A percentile compares a stretch with the other conserved stretches of the same genome.
Conservation (phyloP, 2,888 invertebrate genomes). For the Lathronympha strigana region DNA sequence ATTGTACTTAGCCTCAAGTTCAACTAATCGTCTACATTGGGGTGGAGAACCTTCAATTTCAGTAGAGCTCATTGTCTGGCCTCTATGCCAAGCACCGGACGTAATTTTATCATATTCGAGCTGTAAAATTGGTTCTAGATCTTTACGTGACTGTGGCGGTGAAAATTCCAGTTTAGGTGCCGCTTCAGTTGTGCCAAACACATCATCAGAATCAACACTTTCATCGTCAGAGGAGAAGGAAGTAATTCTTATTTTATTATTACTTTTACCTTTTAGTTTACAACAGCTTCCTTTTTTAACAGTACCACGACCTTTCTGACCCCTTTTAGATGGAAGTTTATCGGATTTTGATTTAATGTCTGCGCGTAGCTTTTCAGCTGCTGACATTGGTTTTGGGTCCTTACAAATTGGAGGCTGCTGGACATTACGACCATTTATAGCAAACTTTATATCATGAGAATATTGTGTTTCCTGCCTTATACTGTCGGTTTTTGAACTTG, state of each 20-base stretch:
- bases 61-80: conserved; percentile 90
- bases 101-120: conserved; percentile 88
- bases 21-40: conserved; percentile 87
- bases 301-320: conserved; percentile 85
- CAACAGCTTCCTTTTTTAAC: conserved; percentile 82
- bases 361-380: conserved; percentile 78
- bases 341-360: conserved; percentile 85
- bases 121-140: conserved; percentile 89
- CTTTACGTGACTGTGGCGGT: conserved; percentile 90
- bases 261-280: conserved; percentile 85
- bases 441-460: conserved; percentile 82
- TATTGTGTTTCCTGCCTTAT: conserved; percentile 83
- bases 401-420: conserved; percentile 73
- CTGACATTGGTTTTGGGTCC: conserved; percentile 74
- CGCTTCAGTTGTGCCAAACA: conserved; percentile 90
- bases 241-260: conserved; percentile 89
- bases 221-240: conserved; percentile 91
- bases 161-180: conserved; percentile 90
- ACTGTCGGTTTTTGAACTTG: conserved; percentile 89
- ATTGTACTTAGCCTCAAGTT: conserved; percentile 87
- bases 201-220: conserved; percentile 90
- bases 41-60: conserved; percentile 91
- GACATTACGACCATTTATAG: conserved; percentile 75
- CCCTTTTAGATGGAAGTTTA: conserved; percentile 86
- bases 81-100: conserved; percentile 87